Conservation (phyloP, 2,113 vertebrate species). For the Sinocyclocheilus grahami region DNA sequence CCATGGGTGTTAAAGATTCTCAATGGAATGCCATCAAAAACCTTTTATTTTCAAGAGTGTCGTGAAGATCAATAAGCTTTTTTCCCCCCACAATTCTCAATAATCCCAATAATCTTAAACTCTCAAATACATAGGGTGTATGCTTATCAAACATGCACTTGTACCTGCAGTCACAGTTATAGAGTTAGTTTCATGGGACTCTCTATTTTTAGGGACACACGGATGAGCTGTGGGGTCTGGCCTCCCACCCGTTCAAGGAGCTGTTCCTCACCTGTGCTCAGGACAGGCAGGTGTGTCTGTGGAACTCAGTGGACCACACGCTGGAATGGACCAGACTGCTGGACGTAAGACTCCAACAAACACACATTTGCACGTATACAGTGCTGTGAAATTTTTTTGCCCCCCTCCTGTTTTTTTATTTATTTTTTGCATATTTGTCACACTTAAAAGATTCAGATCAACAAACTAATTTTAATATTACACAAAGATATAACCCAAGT, state of each 20-base stretch:
- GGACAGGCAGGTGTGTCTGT: constrained; percentile 94
- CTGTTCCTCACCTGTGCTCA: constrained; percentile 94
- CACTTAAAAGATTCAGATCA: too few relatives aligned
- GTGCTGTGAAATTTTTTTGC: too few relatives aligned
- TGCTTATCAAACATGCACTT: neutral
- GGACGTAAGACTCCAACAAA: constrained; percentile 78
- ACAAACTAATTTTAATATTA: too few relatives aligned
- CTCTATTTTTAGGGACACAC: constrained; percentile 87
- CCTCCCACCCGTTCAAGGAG: constrained; percentile 90
- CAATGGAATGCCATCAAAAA: too few relatives aligned
- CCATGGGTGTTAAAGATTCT: too few relatives aligned
- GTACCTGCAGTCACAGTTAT: neutral
- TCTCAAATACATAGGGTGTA: neutral
- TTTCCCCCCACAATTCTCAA: neutral
- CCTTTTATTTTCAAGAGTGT: too few relatives aligned
- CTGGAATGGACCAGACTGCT: constrained; percentile 93
- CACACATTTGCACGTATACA: neutral
- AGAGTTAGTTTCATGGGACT: neutral
- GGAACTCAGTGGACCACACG: constrained; percentile 87
- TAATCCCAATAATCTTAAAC: neutral
- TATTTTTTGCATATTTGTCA: too few relatives aligned
- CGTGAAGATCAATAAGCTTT: neutral
- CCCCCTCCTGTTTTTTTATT: too few relatives aligned
- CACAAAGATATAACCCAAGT: too few relatives aligned
- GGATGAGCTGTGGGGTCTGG: constrained; percentile 96